Base-by-base conservation (phyloP, 2,888 invertebrate genomes). In the Phania funesta region DNA sequence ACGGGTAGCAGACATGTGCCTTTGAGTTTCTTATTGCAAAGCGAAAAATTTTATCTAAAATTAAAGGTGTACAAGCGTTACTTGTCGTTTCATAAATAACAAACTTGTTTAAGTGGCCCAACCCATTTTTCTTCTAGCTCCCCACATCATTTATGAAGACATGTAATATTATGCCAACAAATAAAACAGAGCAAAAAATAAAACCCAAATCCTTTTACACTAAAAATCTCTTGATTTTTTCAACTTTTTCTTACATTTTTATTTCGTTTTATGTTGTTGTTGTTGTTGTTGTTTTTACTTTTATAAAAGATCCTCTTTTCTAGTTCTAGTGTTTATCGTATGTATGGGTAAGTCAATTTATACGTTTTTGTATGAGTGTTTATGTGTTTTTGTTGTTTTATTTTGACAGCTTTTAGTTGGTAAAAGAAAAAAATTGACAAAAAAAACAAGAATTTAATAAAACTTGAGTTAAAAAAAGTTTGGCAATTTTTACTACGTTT, bases 161-260 rank as follows among this genome's bases (percentile, higher is more conserved):
- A 74, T 44, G 26, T 24, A 44, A 54, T 74, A 54, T 54, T 18
- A 62, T 22, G 44, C 56, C 60, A 58, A 62, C 41, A 44, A 41
- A 26, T 29, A 58, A 56, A 29, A 41, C 9, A 29, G 16, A 46
- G 7, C 3, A 35, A 35, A 46, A 44, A 44, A 52, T 29, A 9
- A 29, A 68, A 68, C 54, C 11, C 29, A 56, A 58, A 70, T 35
- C 11, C 8, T 58, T 58, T 26, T 60, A 38, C 24, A 13, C n/a
- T 6, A 46, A 35, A 29, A 56, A 46, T 22, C 22, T 65, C 2
- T 48, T 52, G 9, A 11, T 26, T 26, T 50, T 32, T 20, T n/a
- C 24, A 8, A 26, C 11, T 46, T 60, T 60, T 71, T 24, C 18
- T 70, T 24, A 1, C 1, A 20, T 32, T 54, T 26, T 52, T n/a